phyloP scores from a whole-genome alignment of 2,113 vertebrate genomes.

The Cynocephalus volans region DNA sequence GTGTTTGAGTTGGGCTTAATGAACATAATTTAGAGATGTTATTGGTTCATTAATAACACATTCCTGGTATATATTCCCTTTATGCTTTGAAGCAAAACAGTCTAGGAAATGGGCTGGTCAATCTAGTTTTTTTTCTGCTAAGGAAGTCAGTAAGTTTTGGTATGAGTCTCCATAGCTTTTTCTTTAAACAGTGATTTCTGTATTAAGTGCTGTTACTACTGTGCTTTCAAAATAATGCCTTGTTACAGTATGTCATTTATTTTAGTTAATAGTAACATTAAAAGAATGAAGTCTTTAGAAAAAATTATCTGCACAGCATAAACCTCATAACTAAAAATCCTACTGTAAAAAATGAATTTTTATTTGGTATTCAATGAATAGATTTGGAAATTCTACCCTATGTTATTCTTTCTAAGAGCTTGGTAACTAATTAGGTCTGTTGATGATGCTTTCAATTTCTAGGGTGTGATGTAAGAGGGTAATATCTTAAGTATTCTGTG shows the following conservation, averaged over 20 bases:
- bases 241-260: neutral
- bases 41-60: conserved; percentile 4
- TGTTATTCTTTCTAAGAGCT: conserved; percentile 13
- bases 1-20: conserved; percentile 44
- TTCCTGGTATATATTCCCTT: neutral
- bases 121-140: conserved; percentile 8
- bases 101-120: conserved; percentile 28
- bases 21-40: conserved; percentile 8
- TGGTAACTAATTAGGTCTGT: conserved; percentile 43
- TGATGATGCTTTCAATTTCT: conserved; percentile 34
- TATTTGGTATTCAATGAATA: conserved; percentile 52
- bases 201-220: neutral
- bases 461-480: neutral
- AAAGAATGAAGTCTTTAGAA: neutral
- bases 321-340: conserved; percentile 28
- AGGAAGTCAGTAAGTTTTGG: neutral
- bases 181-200: neutral
- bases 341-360: conserved; percentile 7
- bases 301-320: neutral
- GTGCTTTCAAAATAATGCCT: conserved; percentile 46
- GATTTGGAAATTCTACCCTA: conserved; percentile 30
- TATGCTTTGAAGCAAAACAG: conserved; percentile 26
- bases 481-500: conserved; percentile 27
- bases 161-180: neutral
- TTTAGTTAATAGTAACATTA: conserved; percentile 44